Evolutionary conservation across 2,113 vertebrate genomes (phyloP), one percentile per base, ranked within the genome.

Genomic region (Bubo scandiacus): DNA sequence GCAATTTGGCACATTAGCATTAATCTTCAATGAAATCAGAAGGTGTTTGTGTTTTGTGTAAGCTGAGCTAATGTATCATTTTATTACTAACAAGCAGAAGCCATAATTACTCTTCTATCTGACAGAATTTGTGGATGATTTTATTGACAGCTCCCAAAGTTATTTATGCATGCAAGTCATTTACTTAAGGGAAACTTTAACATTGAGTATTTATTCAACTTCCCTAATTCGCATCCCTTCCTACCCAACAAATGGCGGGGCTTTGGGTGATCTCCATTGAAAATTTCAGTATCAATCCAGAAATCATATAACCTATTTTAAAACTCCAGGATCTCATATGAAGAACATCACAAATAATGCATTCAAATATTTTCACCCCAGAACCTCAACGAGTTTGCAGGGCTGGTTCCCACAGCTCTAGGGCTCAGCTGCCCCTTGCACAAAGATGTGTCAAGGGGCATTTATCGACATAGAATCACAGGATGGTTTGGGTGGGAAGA

Each of bases 1-100:
- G 81, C 92, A 96, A 96, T 97, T 94, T 96, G 85, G 93, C 89
- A 94, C 94, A 92, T 97, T 95, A 88, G 81, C 86, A 96, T 97
- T 93, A 94, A 97, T 97, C 96, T 96, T 96, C 88, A 85, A 30
- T 49, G 86, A 88, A 97, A 96, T 95, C 96, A 88, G 88, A 81
- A 90, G 95, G 66, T 90, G 96, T 94, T 94, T 89, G 81, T 89
- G 84, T 83, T 93, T 75, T 47, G 79, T 45, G 78, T 23, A 49
- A 92, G 90, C 91, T 89, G 61, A 38, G 87, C 83, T 96, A 57
- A 80, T 62, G 15, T 71, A 96, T 97, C 96, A 85, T 59, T 72
- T 42, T 7, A 54, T 92, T 95, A 40, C 89, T 32, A 86, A 71
- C 92, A 81, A 97, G 90, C 88, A 73, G 54, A 93, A 85, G 68